Base-by-base conservation (phyloP, 2,797 vertebrate species). In the Sciurus vulgaris region DNA sequence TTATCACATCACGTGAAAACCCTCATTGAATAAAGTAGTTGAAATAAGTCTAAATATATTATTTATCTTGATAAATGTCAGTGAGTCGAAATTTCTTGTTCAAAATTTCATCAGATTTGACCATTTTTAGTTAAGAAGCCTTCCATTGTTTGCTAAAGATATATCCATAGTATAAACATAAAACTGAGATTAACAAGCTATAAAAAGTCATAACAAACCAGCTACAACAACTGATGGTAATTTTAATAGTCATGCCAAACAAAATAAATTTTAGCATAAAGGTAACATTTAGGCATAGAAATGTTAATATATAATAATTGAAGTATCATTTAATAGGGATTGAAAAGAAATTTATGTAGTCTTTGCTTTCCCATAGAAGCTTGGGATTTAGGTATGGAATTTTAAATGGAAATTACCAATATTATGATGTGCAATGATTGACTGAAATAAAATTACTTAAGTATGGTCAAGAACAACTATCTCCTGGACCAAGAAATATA, bases 401-500 rank as follows among this genome's bases (percentile, higher is more conserved):
- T 41, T 93, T 63, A 93, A 85, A 83, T 56, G 33, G 35, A 0
- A 17, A 74, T 35, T 87, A 10, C 30, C 26, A 90, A 73, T 5
- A 10, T 9, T 77, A 17, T 74, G 38, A 84, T 72, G 15, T 65
- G 1, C 72, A 38, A 94, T 2, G 0, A 20, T 73, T 96, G 96
- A 89, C 26, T 56, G 51, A 92, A 95, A 49, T 2, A 72, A 67
- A 20, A 28, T 54, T 92, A 47, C 38, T 95, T 86, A 56, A 51
- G 56, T 44, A 65, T 22, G 7, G 13, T 81, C 18, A 63, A 84
- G 86, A 94, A 33, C 0, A 84, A 56, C 0, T 59, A 13, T 61
- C 11, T 86, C 12, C 4, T 2, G 28, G 87, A 91, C 67, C 13
- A 76, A 35, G 67, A 61, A 93, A 73, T 28, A 44, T 9, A 0